Evolutionary conservation across 2,113 vertebrate genomes (phyloP).

Genomic region (Lucifuga dentata): DNA sequence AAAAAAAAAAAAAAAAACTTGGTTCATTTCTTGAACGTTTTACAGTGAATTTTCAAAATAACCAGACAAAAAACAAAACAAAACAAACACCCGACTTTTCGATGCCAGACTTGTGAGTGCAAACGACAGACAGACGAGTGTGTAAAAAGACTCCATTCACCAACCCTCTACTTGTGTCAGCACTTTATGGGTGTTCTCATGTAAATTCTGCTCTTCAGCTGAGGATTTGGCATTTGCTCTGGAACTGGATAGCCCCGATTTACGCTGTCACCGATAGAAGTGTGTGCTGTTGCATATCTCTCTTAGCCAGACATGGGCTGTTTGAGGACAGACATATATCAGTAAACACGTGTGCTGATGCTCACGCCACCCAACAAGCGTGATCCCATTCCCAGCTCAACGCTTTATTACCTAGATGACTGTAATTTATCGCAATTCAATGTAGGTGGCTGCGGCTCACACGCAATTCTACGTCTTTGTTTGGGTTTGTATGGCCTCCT

Average conservation of each 20-base stretch:
- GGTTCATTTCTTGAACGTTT: slow-evolving; percentile 15
- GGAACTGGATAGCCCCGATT: slow-evolving; percentile 49
- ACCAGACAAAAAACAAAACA: slow-evolving; percentile 6
- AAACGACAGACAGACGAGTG: slow-evolving; percentile 29
- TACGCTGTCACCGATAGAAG: slow-evolving; percentile 51
- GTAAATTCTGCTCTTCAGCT: slow-evolving; percentile 49
- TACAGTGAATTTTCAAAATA: slow-evolving; percentile 23
- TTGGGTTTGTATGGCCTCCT: slow-evolving; percentile 13
- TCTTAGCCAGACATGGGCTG: slow-evolving; percentile 33
- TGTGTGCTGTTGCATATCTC: slow-evolving; percentile 24
- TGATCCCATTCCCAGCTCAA: slow-evolving; percentile 58
- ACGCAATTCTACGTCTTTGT: slow-evolving; percentile 28
- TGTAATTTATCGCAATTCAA: slow-evolving; percentile 35
- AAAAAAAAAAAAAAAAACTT: too few relatives aligned
- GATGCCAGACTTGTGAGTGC: slow-evolving; percentile 40
- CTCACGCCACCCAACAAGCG: slow-evolving; percentile 25
- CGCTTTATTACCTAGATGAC: slow-evolving; percentile 62
- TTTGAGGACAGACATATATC: slow-evolving; percentile 36
- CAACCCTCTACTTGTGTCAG: slow-evolving; percentile 61
- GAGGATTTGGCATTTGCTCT: slow-evolving; percentile 32
- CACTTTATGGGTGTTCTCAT: slow-evolving; percentile 34
- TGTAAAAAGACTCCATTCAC: slow-evolving; percentile 45
- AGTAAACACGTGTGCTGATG: slow-evolving; percentile 32
- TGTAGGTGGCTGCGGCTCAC: slow-evolving; percentile 11
- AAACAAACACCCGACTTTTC: slow-evolving; percentile 20